Evolutionary conservation across 2,888 invertebrate genomes (phyloP), one percentile per base, ranked within the genome.

Genomic region (Lochmaea capreae): DNA sequence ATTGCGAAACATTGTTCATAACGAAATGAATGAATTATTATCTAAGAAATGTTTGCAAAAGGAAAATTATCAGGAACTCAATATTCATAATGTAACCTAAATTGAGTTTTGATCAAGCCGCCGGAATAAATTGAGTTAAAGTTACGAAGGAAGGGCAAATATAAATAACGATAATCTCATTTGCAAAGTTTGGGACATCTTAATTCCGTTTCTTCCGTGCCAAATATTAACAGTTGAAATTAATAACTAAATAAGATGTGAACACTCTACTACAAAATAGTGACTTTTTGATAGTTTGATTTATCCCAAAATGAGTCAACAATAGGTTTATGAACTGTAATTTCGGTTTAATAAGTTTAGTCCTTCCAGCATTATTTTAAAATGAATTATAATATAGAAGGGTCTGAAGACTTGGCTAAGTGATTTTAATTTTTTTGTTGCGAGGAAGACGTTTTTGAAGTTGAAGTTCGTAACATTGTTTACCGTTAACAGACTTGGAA

Each of bases 51-150:
- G 57, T 58, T 43, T 52, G 65, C 68, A 65, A 61, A 74, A 68
- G 59, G 58, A 49, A 57, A 74, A 68, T 74, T 65, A 74, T 68
- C 61, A 43, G 52, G 68, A 67, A 74, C 65, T 72, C 71, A 68
- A 74, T 74, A 68, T 74, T 74, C 74, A 74, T 71, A 71, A 72
- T 72, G 68, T 68, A 74, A 74, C 71, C 74, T 52, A 72, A 74
- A 74, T 74, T 72, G 71, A 68, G 71, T 74, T 74, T 68, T 72
- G 71, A 72, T 74, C 71, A 72, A 68, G 68, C 74, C 71, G 74
- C 74, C 68, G 68, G 67, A 65, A 59, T 72, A 59, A 74, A 74
- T 74, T 49, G 65, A 71, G 71, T 74, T 74, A 68, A 72, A 54
- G 65, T 74, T 65, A 33, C 74, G 74, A 74, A 74, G 74, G 71